These are phyloP conservation scores for Caenorhabditis elegans DNA, from an alignment of 1,140 invertebrate species.

Conservation along the genomic window DNA sequence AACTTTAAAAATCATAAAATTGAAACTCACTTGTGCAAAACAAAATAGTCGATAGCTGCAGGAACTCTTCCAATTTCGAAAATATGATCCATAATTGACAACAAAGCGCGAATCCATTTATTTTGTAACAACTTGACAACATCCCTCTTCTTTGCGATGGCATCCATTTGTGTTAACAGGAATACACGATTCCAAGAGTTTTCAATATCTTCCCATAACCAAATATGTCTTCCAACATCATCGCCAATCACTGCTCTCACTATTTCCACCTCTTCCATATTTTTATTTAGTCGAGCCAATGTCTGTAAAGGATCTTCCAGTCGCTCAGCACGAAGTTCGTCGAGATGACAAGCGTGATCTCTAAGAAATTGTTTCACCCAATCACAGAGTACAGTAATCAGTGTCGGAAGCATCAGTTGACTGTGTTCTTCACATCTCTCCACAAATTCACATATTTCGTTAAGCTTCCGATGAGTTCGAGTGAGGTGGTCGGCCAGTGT, in stretches of 20 bases:
- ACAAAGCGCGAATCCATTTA: not conserved
- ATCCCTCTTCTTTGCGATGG: not conserved
- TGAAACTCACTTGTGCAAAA: not conserved
- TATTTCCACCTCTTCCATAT: not conserved
- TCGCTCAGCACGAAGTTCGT: not conserved
- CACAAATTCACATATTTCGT: not conserved
- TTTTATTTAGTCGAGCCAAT: not conserved
- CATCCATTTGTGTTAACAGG: not conserved
- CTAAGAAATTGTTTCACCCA: not conserved
- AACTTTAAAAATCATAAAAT: too few relatives aligned
- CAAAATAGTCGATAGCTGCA: not conserved
- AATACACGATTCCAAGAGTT: conserved; percentile 6
- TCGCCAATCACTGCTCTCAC: not conserved
- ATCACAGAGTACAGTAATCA: not conserved
- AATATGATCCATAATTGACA: not conserved
- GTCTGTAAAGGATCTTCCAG: not conserved
- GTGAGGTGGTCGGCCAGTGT: not conserved
- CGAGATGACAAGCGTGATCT: not conserved
- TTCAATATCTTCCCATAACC: conserved; percentile 19
- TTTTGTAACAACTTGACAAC: not conserved
- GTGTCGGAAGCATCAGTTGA: conserved; percentile 6
- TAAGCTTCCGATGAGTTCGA: not conserved
- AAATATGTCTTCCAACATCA: not conserved
- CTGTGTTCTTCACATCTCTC: conserved; percentile 14
- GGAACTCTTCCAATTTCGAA: conserved; percentile 21